Base-by-base conservation (phyloP, 2,888 invertebrate species). In the Lycaena phlaeas region DNA sequence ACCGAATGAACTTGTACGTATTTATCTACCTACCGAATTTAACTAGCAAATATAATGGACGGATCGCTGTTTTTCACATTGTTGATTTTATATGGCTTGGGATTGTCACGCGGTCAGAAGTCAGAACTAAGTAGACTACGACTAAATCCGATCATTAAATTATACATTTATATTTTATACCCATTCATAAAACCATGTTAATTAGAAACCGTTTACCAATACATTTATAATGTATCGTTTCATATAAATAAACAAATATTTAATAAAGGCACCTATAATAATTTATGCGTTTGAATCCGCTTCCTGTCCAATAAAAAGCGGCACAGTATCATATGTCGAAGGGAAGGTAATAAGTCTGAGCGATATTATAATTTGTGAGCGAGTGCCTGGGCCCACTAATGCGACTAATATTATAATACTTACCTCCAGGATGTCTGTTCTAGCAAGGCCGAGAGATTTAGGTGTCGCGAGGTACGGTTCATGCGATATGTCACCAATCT, bases 361-460 rank as follows among this genome's bases (percentile, higher is more conserved):
- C 67, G 75, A 81, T 82, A 81, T 79, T 81, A 82, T 84, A 78
- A 81, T 81, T 79, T 68, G 61, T 61, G 61, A 62, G 67, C 76
- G 72, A 79, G 77, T n/a, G n/a, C n/a, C 73, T 81, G 81, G 69
- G 72, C 69, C 71, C 70, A 76, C 79, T 82, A 82, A 81, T 84
- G 79, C 74, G 76, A 77, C 78, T 77, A 81, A 84, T 84, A 82
- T 82, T 78, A 71, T 79, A 82, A 78, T 81, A 79, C 77, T 70
- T 64, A 67, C 61, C 61, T 61, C 66, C 73, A 73, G 79, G 76
- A 70, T 71, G 71, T 79, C 79, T 79, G 72, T 74, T 74, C 75
- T 75, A 76, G 76, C 66, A 70, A 70, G 69, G 69, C 67, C 58
- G 68, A 73, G 65, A 79, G 79, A 82, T 82, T 84, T 82, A 82